Base-by-base conservation (phyloP, 2,113 vertebrate genomes). In the Podilymbus podiceps region DNA sequence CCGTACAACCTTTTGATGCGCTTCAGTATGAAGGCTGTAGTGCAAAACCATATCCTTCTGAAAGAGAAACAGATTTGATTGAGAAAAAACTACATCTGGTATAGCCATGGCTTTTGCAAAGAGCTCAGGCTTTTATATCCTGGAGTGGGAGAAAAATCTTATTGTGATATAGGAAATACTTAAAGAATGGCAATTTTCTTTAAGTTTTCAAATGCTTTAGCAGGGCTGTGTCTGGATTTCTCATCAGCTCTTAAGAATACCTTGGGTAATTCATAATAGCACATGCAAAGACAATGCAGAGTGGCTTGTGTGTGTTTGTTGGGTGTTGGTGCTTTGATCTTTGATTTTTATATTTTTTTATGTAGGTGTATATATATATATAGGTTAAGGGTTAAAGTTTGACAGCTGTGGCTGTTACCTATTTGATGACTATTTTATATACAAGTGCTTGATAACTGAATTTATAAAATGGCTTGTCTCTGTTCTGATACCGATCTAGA, bases 141-240 rank as follows among this genome's bases (percentile, higher is more conserved):
- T 33, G 49, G 62, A 44, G 69, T 53, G 28, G 13, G 44, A 47
- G 35, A 69, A 95, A 46, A 60, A 83, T 19, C 62, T 90, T 46
- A 52, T 72, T 58, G 58, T 71, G 31, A 64, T 80, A 53, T 42
- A 83, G 74, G 89, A 90, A 95, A 95, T 66, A 60, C 91, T 87
- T 81, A 35, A 50, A 93, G 67, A 93, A 40, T 56, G 64, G 47
- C 50, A 79, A 53, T 46, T 77, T 88, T 75, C 64, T 92, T 95
- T 66, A 89, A 83, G 88, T 78, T 80, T 89, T 78, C 53, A 92
- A 95, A 90, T 89, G 84, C 46, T 80, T 78, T 82, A 85, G 46
- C 81, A 94, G 60, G 59, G 8, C 55, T 25, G 35, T 71, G 81
- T 86, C 97, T 98, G 97, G 84, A 49, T 97, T 97, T 97, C 93